phyloP scores from a whole-genome alignment of 2,797 vertebrate genomes.

The Gadopsis marmoratus region DNA sequence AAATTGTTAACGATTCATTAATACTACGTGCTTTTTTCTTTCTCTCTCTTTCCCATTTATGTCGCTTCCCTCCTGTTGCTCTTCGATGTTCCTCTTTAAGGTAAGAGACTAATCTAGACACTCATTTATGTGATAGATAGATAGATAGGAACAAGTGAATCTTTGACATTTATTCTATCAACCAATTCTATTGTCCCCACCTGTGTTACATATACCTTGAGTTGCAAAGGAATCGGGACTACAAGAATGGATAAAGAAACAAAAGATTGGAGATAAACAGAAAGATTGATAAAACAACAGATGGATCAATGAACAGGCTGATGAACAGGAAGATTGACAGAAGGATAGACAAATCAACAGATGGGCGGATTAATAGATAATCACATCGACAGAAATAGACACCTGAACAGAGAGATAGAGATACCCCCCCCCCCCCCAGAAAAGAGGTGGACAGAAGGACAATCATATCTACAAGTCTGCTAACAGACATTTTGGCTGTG shows the following conservation, averaged over 20 bases:
- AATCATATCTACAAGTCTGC: constrained; percentile 63
- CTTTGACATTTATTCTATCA: no score
- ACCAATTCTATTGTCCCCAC: no score
- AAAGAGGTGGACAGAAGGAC: constrained; percentile 57
- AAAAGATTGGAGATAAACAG: constrained; percentile 24
- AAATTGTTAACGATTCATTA: not conserved
- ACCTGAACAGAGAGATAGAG: constrained; percentile 34
- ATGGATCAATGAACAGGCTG: constrained; percentile 44
- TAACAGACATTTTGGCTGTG: constrained; percentile 69
- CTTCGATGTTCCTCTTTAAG: constrained; percentile 50
- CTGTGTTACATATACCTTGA: not conserved
- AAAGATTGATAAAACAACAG: constrained; percentile 24
- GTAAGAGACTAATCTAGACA: constrained; percentile 66
- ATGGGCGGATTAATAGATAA: constrained; percentile 54
- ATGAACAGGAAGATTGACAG: constrained; percentile 40
- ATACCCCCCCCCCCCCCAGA: not conserved
- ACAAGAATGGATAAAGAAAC: not conserved
- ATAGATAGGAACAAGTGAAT: no score
- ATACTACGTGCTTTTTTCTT: constrained; percentile 28
- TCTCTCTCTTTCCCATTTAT: constrained; percentile 46
- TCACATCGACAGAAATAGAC: constrained; percentile 45
- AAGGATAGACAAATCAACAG: constrained; percentile 43
- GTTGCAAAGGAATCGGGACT: not conserved
- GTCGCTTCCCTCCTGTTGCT: not conserved
- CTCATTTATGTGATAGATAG: constrained; percentile 16